A percentile compares a stretch with the other conserved stretches of the same genome.
Conservation (phyloP, 2,888 invertebrate genomes). For the Masnerella sp. region DNA sequence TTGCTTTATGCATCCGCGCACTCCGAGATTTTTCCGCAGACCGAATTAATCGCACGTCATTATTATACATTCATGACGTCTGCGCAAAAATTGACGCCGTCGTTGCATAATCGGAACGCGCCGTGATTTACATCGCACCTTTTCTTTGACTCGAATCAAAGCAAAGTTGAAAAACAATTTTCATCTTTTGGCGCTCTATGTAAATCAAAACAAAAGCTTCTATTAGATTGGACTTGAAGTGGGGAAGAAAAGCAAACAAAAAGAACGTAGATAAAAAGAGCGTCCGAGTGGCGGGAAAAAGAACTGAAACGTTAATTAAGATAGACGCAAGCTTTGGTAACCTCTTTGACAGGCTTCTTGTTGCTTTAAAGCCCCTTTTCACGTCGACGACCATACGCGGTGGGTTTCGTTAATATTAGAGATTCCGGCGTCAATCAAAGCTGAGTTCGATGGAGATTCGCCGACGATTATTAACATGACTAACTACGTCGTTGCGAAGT, state of each 20-base stretch:
- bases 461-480: conserved; percentile 37
- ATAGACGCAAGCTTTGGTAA: conserved; percentile 34
- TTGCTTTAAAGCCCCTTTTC: conserved; percentile 40
- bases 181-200: conserved; percentile 42
- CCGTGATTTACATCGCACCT: conserved; percentile 37
- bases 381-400: conserved; percentile 18
- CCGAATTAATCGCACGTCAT: conserved; percentile 18
- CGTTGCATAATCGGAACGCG: conserved; percentile 26
- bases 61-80: conserved; percentile 37
- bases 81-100: conserved; percentile 18
- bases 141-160: conserved; percentile 49
- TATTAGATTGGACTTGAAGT: conserved; percentile 37
- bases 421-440: conserved; percentile 43
- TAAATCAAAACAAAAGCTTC: conserved; percentile 46
- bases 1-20: conserved; percentile 19
- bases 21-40: conserved; percentile 28
- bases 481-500: conserved; percentile 32
- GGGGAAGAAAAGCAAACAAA: not conserved
- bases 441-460: conserved; percentile 12
- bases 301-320: conserved; percentile 44
- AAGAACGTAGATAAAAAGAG: conserved; percentile 20
- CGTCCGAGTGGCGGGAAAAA: conserved; percentile 11
- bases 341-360: conserved; percentile 42
- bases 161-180: conserved; percentile 50
- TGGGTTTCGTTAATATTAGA: conserved; percentile 41